Base-by-base conservation (phyloP, 2,888 invertebrate species). In the Sarcophaga caerulescens region DNA sequence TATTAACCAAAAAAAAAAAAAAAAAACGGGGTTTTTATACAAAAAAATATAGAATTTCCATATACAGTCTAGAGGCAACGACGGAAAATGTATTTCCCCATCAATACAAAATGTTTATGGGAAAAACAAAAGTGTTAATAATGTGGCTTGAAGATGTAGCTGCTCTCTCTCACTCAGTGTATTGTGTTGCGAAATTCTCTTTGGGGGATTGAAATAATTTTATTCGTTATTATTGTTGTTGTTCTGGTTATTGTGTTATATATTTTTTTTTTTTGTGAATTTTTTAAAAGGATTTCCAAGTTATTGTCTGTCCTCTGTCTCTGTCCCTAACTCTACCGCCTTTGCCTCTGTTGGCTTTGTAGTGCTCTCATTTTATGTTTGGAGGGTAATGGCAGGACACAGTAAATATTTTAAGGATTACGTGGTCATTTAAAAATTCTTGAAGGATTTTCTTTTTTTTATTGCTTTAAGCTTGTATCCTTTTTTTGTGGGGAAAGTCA, bases 351-450 rank as follows among this genome's bases (percentile, higher is more conserved):
- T 21, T 60, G n/a, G 19, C 10, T 0, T 21, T 35, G 70, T 14
- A 35, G 57, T 25, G 2, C 59, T 59, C n/a, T 71, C 2, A 70
- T 5, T 57, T 10, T 63, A n/a, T 25, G 47, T 23, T 17, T 19
- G 44, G 44, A 25, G 63, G 52, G 19, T 25, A 35, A 35, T 35
- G 52, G 17, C 52, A 52, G 52, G 52, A 52, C 1, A 52, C 17
- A 59, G 62, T 69, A 84, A 74, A 84, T 79, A 84, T 79, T 79
- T 79, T 45, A 68, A 60, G 84, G 75, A 84, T 69, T 75, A 84
- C 79, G 79, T 84, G 84, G 84, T 79, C 75, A 80, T 65, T 84
- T 79, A 75, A 71, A 75, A 75, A 79, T 65, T 57, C 19, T 23
- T 52, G 12, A 52, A 17, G 14, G 19, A 65, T 45, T 19, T 68